Percentiles rank a stretch among this genome's conserved stretches.
phyloP scores from a whole-genome alignment of 2,888 invertebrate genomes.

The Ochropleura leucogaster region DNA sequence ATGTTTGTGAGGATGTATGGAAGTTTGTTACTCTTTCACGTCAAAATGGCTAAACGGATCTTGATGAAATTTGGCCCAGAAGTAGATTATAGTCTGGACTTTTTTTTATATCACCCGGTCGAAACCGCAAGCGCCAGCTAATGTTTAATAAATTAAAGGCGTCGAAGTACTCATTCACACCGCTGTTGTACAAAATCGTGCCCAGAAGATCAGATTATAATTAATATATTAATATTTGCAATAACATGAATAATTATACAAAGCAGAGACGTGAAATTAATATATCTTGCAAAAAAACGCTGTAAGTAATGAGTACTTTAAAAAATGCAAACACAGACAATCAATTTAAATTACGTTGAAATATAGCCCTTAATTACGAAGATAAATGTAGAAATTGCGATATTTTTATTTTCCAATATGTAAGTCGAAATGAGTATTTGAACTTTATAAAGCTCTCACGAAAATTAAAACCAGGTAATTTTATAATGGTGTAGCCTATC shows the following conservation, averaged over 20 bases:
- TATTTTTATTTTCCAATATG: conserved; percentile 13
- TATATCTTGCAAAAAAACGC: neutral
- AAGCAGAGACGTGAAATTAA: neutral
- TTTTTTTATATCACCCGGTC: too few relatives aligned
- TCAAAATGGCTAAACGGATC: too few relatives aligned
- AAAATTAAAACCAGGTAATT: conserved; percentile 18
- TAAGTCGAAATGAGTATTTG: neutral
- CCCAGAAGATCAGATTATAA: too few relatives aligned
- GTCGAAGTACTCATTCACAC: too few relatives aligned
- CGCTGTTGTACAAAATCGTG: too few relatives aligned
- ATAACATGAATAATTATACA: neutral
- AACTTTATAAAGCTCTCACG: conserved; percentile 15
- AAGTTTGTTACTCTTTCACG: too few relatives aligned
- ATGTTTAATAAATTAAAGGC: too few relatives aligned
- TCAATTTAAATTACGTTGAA: neutral
- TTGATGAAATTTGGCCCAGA: too few relatives aligned
- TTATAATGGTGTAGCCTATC: neutral
- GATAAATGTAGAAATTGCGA: neutral
- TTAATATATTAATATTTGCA: neutral
- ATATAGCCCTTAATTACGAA: neutral
- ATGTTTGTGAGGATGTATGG: too few relatives aligned
- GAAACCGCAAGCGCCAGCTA: too few relatives aligned
- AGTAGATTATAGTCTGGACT: too few relatives aligned
- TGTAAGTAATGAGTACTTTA: neutral
- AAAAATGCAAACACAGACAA: neutral